These are phyloP conservation scores for Trichechus manatus DNA, from an alignment of 2,113 vertebrate species.

Conservation along the genomic window DNA sequence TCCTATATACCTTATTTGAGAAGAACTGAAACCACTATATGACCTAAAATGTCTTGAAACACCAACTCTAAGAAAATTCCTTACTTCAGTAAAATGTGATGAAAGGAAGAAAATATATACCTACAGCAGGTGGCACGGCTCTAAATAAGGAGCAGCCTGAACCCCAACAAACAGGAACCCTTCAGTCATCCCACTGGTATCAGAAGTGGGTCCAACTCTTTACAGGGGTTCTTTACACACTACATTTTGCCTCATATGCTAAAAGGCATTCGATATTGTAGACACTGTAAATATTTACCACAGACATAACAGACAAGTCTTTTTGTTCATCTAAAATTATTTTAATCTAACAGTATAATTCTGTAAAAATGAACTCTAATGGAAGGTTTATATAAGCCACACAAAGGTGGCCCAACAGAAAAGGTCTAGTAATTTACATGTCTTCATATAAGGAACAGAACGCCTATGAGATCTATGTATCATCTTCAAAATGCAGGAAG, in stretches of 20 bases:
- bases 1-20: neutral
- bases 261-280: neutral
- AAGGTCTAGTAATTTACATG: neutral
- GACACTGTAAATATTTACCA: neutral
- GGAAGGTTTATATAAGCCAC: neutral
- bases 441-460: neutral
- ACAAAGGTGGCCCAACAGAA: neutral
- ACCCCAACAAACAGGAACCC: neutral
- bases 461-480: neutral
- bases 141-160: accelerated
- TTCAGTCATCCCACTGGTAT: accelerated
- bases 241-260: neutral
- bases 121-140: neutral
- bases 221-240: neutral
- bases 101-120: neutral
- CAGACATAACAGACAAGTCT: neutral
- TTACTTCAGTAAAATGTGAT: neutral
- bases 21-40: neutral
- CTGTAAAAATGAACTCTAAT: neutral
- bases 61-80: neutral
- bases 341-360: conserved; percentile 12
- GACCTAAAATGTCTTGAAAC: neutral
- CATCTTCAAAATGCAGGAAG: neutral
- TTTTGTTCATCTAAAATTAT: neutral
- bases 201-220: accelerated